Conservation (phyloP, 2,888 invertebrate species). For the Nymphalis polychloros region DNA sequence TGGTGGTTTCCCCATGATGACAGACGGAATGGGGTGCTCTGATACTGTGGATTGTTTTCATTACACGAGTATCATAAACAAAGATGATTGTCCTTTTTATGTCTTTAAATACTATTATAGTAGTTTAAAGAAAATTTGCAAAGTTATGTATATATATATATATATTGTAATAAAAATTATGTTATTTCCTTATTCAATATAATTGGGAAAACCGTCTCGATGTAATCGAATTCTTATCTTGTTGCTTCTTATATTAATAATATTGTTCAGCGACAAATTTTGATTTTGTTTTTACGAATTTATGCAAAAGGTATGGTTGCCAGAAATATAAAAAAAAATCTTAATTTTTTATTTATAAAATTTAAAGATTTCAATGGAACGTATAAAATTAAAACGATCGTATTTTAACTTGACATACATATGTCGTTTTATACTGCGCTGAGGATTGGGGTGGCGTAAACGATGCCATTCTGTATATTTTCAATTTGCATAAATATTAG, state of each 20-base stretch:
- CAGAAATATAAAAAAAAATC: no score
- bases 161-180: no score
- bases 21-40: constrained; percentile 67
- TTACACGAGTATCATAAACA: constrained; percentile 48
- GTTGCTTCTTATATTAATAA: no score
- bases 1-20: constrained; percentile 66
- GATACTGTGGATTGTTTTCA: constrained; percentile 36
- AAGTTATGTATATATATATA: neutral
- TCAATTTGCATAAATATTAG: constrained; percentile 83
- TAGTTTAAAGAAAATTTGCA: neutral
- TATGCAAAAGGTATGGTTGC: no score
- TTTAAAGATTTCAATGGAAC: constrained; percentile 13
- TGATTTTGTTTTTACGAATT: no score
- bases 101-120: neutral
- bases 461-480: constrained; percentile 76
- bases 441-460: constrained; percentile 72
- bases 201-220: no score
- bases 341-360: neutral
- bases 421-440: constrained; percentile 60
- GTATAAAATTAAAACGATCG: constrained; percentile 43
- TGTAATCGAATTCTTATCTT: no score
- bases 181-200: no score
- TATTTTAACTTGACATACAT: constrained; percentile 63
- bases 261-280: no score
- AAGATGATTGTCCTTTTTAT: constrained; percentile 21